A percentile compares a stretch with the other conserved stretches of the same genome.
phyloP scores from a whole-genome alignment of 2,888 invertebrate genomes.

The Muschampia plurimacula region DNA sequence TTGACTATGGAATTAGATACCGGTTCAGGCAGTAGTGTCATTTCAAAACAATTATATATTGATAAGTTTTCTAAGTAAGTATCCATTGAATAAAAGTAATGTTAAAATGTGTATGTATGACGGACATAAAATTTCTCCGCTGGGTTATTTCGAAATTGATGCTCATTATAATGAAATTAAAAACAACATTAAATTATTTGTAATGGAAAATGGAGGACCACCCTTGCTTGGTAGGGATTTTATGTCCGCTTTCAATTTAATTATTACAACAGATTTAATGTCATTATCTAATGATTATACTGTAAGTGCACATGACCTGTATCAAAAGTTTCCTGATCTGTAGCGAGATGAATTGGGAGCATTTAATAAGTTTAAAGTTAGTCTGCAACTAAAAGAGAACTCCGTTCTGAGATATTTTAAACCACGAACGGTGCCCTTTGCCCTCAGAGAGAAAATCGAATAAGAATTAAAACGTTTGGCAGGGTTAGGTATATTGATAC shows the following conservation, averaged over 20 bases:
- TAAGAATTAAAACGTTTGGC: constrained; percentile 29
- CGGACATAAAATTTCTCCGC: constrained; percentile 45
- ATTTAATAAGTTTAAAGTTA: constrained; percentile 28
- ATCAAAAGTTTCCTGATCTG: constrained; percentile 16
- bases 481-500: constrained; percentile 12
- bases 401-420: constrained; percentile 37
- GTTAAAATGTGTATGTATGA: constrained; percentile 47
- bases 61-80: constrained; percentile 38
- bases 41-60: constrained; percentile 32
- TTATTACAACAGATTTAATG: constrained; percentile 2
- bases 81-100: constrained; percentile 28
- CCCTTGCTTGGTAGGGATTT: constrained; percentile 28
- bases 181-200: constrained; percentile 9
- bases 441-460: constrained; percentile 29
- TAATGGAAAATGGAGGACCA: constrained; percentile 15
- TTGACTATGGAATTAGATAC: constrained; percentile 37
- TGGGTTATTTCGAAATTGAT: constrained; percentile 10
- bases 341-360: constrained; percentile 20
- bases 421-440: constrained; percentile 34
- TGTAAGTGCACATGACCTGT: constrained; percentile 11
- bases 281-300: not conserved
- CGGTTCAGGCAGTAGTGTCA: constrained; percentile 36
- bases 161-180: constrained; percentile 13
- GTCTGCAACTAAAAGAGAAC: constrained; percentile 27
- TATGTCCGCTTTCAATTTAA: constrained; percentile 7